Percentiles rank a stretch among this genome's conserved stretches.
phyloP scores from a whole-genome alignment of 1,140 invertebrate species.

The Penaeus japonicus region DNA sequence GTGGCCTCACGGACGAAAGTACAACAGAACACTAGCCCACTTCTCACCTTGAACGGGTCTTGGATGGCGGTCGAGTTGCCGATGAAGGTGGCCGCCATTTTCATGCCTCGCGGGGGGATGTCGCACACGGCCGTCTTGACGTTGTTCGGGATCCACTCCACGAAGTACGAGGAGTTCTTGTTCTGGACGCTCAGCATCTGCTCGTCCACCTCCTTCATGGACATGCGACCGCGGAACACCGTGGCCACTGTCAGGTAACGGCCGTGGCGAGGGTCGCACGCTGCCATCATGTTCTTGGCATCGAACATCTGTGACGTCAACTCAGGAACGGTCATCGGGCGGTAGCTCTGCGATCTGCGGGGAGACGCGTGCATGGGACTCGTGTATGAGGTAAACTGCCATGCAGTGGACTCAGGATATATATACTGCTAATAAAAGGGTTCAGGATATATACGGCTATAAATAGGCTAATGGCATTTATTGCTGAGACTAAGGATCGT shows the following conservation, averaged over 20 bases:
- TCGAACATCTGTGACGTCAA: slow-evolving; percentile 32
- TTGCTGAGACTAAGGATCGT: too few species aligned
- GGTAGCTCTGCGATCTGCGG: slow-evolving; percentile 17
- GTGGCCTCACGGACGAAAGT: neutral
- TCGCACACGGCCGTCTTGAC: slow-evolving; percentile 39
- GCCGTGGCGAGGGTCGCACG: slow-evolving; percentile 32
- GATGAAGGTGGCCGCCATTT: slow-evolving; percentile 34
- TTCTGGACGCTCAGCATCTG: slow-evolving; percentile 39
- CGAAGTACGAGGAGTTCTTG: slow-evolving; percentile 42
- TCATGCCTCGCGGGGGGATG: slow-evolving; percentile 37
- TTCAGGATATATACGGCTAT: too few species aligned
- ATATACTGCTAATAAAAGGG: too few species aligned
- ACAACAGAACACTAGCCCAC: neutral
- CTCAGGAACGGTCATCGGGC: slow-evolving; percentile 3
- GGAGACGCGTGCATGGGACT: neutral
- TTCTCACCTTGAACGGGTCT: slow-evolving; percentile 24
- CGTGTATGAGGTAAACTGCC: too few species aligned
- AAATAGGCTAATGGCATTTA: too few species aligned
- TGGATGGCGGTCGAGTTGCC: slow-evolving; percentile 41
- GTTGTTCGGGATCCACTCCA: slow-evolving; percentile 43
- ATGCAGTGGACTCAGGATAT: too few species aligned
- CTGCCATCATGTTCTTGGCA: slow-evolving; percentile 34
- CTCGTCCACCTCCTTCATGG: slow-evolving; percentile 43
- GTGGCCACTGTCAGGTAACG: slow-evolving; percentile 39
- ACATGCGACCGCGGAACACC: slow-evolving; percentile 37